Conservation (phyloP, 2,888 invertebrate genomes). For the Synergus umbraculus region DNA sequence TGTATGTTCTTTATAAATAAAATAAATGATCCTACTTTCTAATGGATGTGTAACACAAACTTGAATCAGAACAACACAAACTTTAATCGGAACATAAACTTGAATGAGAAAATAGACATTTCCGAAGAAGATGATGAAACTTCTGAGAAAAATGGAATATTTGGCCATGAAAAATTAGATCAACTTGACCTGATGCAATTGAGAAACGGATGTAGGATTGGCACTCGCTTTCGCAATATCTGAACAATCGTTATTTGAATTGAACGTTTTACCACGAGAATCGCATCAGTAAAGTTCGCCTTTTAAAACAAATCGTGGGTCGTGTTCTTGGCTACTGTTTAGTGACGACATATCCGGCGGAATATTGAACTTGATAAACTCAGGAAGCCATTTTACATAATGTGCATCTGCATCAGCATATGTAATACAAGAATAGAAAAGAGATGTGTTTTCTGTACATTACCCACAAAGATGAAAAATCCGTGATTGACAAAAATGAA, state of each 20-base stretch:
- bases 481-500: not conserved
- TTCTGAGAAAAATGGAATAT: not conserved
- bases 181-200: not conserved
- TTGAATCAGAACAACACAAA: not conserved
- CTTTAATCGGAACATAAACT: not conserved
- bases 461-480: not conserved
- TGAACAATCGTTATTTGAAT: conserved; percentile 14
- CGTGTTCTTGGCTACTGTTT: conserved; percentile 15
- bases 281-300: not conserved
- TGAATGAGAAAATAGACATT: not conserved
- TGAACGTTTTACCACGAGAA: not conserved
- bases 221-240: not conserved
- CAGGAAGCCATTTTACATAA: conserved; percentile 48
- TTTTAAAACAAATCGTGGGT: conserved; percentile 20
- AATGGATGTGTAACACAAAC: not conserved
- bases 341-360: conserved; percentile 22
- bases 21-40: conserved; percentile 1
- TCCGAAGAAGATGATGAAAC: too few relatives aligned
- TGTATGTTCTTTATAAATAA: not conserved
- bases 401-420: conserved; percentile 25
- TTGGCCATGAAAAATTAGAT: not conserved
- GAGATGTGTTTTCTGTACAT: not conserved
- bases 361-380: conserved; percentile 51
- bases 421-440: not conserved
- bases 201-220: not conserved